Base-by-base conservation (phyloP, 2,888 invertebrate species). In the Pseudoips prasinana region DNA sequence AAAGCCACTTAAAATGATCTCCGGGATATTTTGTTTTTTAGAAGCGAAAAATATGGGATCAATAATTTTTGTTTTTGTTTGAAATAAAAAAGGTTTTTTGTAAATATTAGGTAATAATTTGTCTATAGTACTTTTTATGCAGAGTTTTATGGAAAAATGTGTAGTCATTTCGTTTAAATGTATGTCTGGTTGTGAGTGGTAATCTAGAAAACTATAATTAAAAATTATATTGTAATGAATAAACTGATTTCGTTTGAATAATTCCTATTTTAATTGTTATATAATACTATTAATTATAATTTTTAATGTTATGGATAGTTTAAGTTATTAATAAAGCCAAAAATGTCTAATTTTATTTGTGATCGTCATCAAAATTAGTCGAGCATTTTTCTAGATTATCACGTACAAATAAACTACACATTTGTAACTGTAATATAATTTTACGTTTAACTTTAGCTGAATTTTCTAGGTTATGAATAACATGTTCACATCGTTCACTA, bases 401-500 rank as follows among this genome's bases (percentile, higher is more conserved):
- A 29, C 19, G 23, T 22, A 20, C 14, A 9, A 1, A 17, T 30
- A 24, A 26, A 25, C 50, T 33, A 30, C 39, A 29, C 46, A 42
- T 25, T 34, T 25, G 18, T 33, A 10, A 29, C 27, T 52, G 49
- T 56, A 53, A 42, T 25, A 44, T 46, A 44, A 37, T 35, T 25
- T 55, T 47, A 36, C 46, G 41, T 52, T 50, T 41, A 29, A 41
- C 26, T 37, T 43, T 56, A 56, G 56, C 57, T 29, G 35, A 56
- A 56, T 47, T 56, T 7, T n/a, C 14, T 14, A 20, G 3, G 6
- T 28, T 19, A 20, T 9, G n/a, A 17, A 11, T 1, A 8, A 19
- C 19, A 9, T n/a, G 14, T 14, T 14, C 14, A 14, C 14, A 8
- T 8, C 7, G 14, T 14, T 14, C 14, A 14, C 14, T 14, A 14